Evolutionary conservation across 2,113 vertebrate genomes (phyloP), one percentile per base, ranked within the genome.

Genomic region (Cichladusa arquata): DNA sequence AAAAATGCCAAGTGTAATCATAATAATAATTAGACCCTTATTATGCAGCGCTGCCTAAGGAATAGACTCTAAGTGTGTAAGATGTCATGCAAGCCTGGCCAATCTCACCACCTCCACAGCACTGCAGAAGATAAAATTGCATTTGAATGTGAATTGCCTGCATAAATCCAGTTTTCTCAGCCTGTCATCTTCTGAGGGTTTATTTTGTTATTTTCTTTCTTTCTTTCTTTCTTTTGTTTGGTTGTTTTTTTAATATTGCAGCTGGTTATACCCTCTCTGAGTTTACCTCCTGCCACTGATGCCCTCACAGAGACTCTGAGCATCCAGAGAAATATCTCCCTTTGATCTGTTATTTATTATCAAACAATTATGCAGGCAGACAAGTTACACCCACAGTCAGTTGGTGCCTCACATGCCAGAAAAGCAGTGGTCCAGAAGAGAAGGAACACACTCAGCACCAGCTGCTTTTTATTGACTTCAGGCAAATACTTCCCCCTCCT

Each of bases 1-100:
- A 97, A 97, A 96, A 96, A 96, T 56, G 90, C 90, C 93, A 81
- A 95, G 80, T 93, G 94, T 97, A 96, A 96, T 96, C 96, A 95
- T 95, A 95, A 93, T 96, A 95, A 96, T 96, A 96, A 96, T 97
- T 96, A 97, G 85, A 20, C 70, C 53, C 65, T 88, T 92, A 95
- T 90, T 95, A 96, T 88, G 81, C 81, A 83, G 95, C 0, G 5
- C 90, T 96, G 93, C 96, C 93, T 95, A 60, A 97, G 94, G 92
- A 96, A 71, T 62, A 96, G 83, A 34, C 58, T 88, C 79, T 25
- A 56, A 76, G 71, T 90, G 67, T 90, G 85, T 90, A 91, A 93
- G 76, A 88, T 93, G 88, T 94, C 95, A 88, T 86, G 76, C 81
- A 93, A 94, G 82, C 20, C 66, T 73, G 87, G 93, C 92, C 71